Conservation (phyloP, 1,140 invertebrate genomes). For the fruit fly (Drosophila melanogaster) region DNA sequence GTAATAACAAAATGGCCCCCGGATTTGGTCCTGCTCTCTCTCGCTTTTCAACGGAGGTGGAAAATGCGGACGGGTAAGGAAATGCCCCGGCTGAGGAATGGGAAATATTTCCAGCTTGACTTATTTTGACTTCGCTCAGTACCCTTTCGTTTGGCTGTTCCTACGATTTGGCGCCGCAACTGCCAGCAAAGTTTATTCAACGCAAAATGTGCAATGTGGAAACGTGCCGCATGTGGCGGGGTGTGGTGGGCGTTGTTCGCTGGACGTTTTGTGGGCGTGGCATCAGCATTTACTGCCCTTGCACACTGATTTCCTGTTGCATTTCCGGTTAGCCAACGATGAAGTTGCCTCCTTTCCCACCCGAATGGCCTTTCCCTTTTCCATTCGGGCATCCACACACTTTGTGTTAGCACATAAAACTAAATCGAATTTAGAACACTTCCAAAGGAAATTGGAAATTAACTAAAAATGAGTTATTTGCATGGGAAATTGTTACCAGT, state of each 20-base stretch:
- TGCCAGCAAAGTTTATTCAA: conserved; percentile 73
- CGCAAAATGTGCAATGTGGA: conserved; percentile 73
- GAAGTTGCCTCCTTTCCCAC: background rate
- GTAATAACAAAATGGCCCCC: conserved; percentile 78
- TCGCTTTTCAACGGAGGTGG: conserved; percentile 9
- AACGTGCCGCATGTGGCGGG: conserved; percentile 43
- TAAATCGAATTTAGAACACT: conserved; percentile 62
- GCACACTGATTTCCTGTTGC: conserved; percentile 78
- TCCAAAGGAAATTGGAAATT: conserved; percentile 60
- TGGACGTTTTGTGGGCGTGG: conserved; percentile 22
- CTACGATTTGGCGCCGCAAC: conserved; percentile 15
- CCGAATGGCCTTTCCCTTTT: background rate
- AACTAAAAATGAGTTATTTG: conserved; percentile 55
- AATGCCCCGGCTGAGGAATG: conserved; percentile 20
- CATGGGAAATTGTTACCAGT: conserved; percentile 32
- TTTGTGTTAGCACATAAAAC: conserved; percentile 48
- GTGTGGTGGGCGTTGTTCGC: background rate
- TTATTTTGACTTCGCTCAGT: conserved; percentile 69
- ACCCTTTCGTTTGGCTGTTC: conserved; percentile 5
- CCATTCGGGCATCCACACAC: background rate
- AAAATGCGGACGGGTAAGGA: background rate
- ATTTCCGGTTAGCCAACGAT: conserved; percentile 52
- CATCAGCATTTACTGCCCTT: conserved; percentile 42
- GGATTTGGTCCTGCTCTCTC: conserved; percentile 62
- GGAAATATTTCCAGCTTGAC: conserved; percentile 73